Evolutionary conservation across 2,113 vertebrate genomes (phyloP).

Genomic region (Mesitornis unicolor): DNA sequence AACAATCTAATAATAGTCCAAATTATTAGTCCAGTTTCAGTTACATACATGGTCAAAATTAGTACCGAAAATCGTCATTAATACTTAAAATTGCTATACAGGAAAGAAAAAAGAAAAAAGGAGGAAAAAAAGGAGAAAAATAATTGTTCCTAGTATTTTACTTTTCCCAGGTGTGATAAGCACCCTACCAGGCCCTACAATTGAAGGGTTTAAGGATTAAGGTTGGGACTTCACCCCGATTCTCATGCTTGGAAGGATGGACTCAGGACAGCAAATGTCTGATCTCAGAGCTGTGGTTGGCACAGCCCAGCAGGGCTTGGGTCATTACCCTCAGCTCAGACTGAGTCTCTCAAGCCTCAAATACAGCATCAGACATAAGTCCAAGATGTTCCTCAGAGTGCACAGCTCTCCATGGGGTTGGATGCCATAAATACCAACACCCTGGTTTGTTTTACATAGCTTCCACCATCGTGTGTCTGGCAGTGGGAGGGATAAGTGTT

Average conservation of each 20-base stretch:
- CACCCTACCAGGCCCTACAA: background rate
- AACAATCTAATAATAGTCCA: conserved; percentile 48
- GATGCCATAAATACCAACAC: background rate
- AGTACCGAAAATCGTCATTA: conserved; percentile 47
- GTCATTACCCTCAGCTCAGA: background rate
- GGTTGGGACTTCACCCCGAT: background rate
- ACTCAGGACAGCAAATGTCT: background rate
- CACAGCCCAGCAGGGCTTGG: too few relatives aligned
- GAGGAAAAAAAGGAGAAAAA: background rate
- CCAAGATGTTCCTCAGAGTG: background rate
- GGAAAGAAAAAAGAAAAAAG: background rate
- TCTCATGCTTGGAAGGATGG: background rate
- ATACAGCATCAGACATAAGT: background rate
- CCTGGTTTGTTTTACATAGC: background rate
- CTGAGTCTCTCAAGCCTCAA: background rate
- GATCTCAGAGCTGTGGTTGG: background rate
- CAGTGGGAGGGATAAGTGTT: background rate
- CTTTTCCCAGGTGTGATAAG: rapidly evolving
- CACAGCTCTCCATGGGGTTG: background rate
- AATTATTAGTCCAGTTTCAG: conserved; percentile 22
- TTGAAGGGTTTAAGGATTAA: too few relatives aligned
- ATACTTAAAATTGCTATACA: conserved; percentile 5
- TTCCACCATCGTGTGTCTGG: background rate
- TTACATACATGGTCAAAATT: background rate
- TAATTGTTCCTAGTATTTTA: background rate